A percentile compares a stretch with the other conserved stretches of the same genome.
phyloP scores from a whole-genome alignment of 2,113 vertebrate species.

The Erythrolamprus reginae region DNA sequence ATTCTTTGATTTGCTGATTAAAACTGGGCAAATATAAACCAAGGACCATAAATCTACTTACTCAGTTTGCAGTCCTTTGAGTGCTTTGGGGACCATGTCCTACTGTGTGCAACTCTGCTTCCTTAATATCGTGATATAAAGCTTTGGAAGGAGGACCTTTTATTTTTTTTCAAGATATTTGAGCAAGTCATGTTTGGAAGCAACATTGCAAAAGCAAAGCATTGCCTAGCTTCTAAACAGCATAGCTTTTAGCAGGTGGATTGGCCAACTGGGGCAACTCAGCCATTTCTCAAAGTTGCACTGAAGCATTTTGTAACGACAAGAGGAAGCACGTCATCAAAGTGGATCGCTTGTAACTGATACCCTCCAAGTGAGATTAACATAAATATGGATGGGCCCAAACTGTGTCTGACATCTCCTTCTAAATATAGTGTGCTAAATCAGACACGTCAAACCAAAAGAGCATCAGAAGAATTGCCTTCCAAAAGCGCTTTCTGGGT shows the following conservation, averaged over 20 bases:
- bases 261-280: neutral
- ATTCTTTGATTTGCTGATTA: neutral
- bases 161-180: neutral
- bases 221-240: neutral
- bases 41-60: neutral
- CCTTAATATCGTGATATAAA: neutral
- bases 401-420: neutral
- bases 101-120: neutral
- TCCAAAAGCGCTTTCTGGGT: constrained; percentile 40
- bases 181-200: neutral
- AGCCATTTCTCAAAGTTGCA: neutral
- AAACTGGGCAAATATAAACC: neutral
- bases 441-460: constrained; percentile 35
- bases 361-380: neutral
- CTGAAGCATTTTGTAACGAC: neutral
- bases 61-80: neutral
- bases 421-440: neutral
- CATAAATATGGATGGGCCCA: neutral
- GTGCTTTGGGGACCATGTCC: neutral
- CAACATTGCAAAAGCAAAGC: neutral
- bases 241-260: neutral
- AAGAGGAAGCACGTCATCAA: neutral
- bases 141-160: neutral
- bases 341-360: neutral
- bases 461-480: constrained; percentile 23